Base-by-base conservation (phyloP, 2,113 vertebrate species). In the Heterocephalus glaber region DNA sequence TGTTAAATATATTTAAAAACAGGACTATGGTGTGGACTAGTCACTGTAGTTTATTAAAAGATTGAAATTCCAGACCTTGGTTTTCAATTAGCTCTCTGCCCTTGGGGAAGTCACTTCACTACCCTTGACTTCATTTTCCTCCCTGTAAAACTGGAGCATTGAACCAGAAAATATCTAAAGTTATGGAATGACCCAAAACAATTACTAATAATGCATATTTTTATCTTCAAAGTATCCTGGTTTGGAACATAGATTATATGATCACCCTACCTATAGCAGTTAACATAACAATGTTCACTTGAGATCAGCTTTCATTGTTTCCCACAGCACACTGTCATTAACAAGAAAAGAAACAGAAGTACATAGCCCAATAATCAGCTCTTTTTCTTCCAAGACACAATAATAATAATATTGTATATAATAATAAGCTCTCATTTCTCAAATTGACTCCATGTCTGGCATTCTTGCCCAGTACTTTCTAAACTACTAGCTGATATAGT, bases 341-440 rank as follows among this genome's bases (percentile, higher is more conserved):
- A 41, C 44, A n/a, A 80, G 95, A 96, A 92, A 79, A 22, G 41
- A 66, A 86, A 68, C 16, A 83, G 38, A 92, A 87, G 44, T 81
- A 89, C 68, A 79, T 4, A 58, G 26, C 35, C 26, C 16, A 84
- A 70, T 44, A 89, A 93, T n/a, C 9, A 80, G 54, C 12, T 79
- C 41, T 63, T 66, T 82, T 49, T 74, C 68, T 80, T 93, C 47
- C 41, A 61, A 70, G 89, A 87, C 92, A 70, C 38, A 70, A 60
- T 68, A 86, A 28, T 30, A 82, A 82, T 35, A 85, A 82, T 54
- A 79, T n/a, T n/a, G n/a, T n/a, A n/a, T n/a, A n/a, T n/a, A n/a
- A 89, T 12, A 11, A 12, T 52, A 56, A n/a, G 2, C 58, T 90
- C 68, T 93, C 12, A 26, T 80, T 92, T 80, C 81, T 65, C 56